Base-by-base conservation (phyloP, 2,888 invertebrate genomes). In the Gryllus longicercus region DNA sequence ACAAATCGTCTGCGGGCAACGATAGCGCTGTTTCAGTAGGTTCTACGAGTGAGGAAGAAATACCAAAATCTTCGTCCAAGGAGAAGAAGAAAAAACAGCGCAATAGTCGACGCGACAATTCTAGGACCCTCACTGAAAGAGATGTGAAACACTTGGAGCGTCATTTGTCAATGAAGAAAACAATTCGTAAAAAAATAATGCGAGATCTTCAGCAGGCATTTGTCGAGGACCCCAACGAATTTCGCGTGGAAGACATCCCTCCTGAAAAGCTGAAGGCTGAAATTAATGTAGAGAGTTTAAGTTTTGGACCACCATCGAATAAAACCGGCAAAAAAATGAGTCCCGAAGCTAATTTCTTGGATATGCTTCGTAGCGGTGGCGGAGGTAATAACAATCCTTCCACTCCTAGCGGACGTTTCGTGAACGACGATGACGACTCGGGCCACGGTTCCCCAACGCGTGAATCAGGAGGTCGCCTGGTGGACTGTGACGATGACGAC, bases 121-220 rank as follows among this genome's bases (percentile, higher is more conserved):
- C 90, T 87, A 91, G 92, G 85, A 89, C 91, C 3, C 89, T 91
- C 84, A 89, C 90, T 18, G 92, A 92, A 85, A 78, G 82, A 77
- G 86, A 86, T 80, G 92, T 93, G 76, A 92, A 92, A 85, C 94
- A 94, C 25, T 87, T 95, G 75, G 95, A 95, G 85, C 89, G 94
- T 84, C 94, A 95, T 87, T 90, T 95, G 84, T 94, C 94, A 86
- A 95, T 95, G 95, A 95, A 95, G 89, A 95, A 95, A 86, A 95
- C 94, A 23, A 94, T 95, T 84, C 88, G 94, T 84, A 94, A 94
- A 88, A 94, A 94, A 88, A 94, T 95, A 85, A 95, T 94, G 94
- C 89, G 95, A 51, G 94, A 94, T 86, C 89, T 95, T 84, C 92
- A 94, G 85, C 94, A 94, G 84, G 82, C 92, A 76, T 92, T 92